Evolutionary conservation across 2,797 vertebrate genomes (phyloP), one percentile per base, ranked within the genome.

Genomic region (Alauda arvensis): DNA sequence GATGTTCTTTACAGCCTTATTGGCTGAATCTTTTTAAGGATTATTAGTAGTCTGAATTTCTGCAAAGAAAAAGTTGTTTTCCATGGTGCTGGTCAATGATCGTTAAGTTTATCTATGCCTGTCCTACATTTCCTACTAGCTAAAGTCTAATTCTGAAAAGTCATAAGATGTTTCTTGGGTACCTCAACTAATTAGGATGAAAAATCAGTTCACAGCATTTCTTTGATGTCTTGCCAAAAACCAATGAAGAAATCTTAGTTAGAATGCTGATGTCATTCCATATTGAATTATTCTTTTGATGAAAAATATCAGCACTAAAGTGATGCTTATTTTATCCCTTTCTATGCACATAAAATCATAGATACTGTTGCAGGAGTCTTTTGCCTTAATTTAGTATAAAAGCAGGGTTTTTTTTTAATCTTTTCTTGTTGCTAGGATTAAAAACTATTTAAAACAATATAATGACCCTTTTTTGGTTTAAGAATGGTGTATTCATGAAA

Each of bases 221-320:
- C 83, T 93, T 89, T 94, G 63, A 91, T 90, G 49, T 83, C 87
- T 91, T 85, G 51, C 61, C 51, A 81, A 65, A 88, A 87, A 70
- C 4, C 39, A 57, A 18, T 65, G 61, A 88, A 90, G 34, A 85
- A 71, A 17, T 60, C 55, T 37, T 48, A 60, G 55, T 56, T 65
- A 53, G 53, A 87, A 85, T 48, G 51, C 53, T 90, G 79, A 80
- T 83, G 21, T 83, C 43, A 53, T 87, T 91, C 57, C 43, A 51
- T 74, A 70, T 46, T 34, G 68, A 90, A 74, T 87, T 83, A 77
- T 83, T 83, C 74, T 72, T 93, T 87, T 87, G 77, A 93, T 88
- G 56, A 83, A 93, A 92, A 81, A 5, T 14, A 34, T 82, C 57
- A 79, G 33, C 75, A 45, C 29, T 67, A 10, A 77, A 77, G 34